Conservation (phyloP, 2,113 vertebrate species). For the Scartelaos histophorus region DNA sequence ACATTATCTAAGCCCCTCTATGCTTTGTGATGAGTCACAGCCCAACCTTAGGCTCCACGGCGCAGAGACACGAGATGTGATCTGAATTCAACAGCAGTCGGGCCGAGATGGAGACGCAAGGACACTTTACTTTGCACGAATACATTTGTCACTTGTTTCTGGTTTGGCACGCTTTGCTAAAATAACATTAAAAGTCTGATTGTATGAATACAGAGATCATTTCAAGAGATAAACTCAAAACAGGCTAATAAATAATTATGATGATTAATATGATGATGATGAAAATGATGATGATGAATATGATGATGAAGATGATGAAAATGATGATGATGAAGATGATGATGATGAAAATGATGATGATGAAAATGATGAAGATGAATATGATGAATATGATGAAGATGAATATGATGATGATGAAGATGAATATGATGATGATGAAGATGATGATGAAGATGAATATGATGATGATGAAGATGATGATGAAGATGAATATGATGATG, state of each 20-base stretch:
- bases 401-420: no score
- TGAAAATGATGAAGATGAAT: no score
- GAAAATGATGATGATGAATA: no score
- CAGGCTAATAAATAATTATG: not conserved
- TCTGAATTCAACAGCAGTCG: slow-evolving; percentile 59
- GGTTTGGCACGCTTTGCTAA: slow-evolving; percentile 56
- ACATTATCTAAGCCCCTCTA: slow-evolving; percentile 45
- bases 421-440: no score
- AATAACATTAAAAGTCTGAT: slow-evolving; percentile 27
- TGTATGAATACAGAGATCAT: not conserved
- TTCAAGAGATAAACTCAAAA: not conserved
- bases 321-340: no score
- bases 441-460: no score
- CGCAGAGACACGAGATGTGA: slow-evolving; percentile 34
- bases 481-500: no score
- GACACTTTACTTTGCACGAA: slow-evolving; percentile 63
- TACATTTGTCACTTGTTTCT: slow-evolving; percentile 62
- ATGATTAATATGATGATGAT: no score
- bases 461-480: no score
- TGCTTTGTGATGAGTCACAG: slow-evolving; percentile 62
- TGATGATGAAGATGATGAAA: no score
- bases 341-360: no score
- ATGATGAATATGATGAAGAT: no score
- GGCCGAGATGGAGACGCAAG: slow-evolving; percentile 48
- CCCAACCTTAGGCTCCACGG: slow-evolving; percentile 48